Evolutionary conservation across 2,113 vertebrate genomes (phyloP).

Genomic region (Callithrix jacchus): DNA sequence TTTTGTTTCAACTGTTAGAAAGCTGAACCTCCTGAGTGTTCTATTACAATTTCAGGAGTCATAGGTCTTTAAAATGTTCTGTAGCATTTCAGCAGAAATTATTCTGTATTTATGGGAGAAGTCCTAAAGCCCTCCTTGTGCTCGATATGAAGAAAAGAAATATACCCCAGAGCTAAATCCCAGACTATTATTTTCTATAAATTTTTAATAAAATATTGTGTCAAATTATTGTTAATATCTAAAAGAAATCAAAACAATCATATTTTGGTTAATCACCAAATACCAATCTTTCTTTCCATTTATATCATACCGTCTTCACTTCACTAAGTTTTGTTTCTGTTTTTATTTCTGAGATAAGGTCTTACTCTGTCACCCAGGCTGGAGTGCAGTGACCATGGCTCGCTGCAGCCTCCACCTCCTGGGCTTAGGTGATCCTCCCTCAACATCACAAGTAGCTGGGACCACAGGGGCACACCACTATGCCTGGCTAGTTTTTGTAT

Average conservation of each 20-base stretch:
- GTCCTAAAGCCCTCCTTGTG: neutral
- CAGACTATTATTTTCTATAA: neutral
- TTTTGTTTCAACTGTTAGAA: neutral
- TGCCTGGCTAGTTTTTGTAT: too few relatives aligned
- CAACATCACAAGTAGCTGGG: too few relatives aligned
- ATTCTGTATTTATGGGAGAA: neutral
- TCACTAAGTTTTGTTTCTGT: too few relatives aligned
- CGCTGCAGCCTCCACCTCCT: too few relatives aligned
- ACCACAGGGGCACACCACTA: too few relatives aligned
- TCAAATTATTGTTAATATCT: neutral
- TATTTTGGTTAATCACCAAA: constrained; percentile 29
- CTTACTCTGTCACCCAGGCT: too few relatives aligned
- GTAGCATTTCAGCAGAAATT: neutral
- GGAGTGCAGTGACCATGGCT: too few relatives aligned
- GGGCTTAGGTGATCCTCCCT: too few relatives aligned
- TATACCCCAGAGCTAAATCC: neutral
- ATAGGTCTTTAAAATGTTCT: neutral
- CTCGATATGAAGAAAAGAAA: neutral
- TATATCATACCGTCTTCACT: neutral
- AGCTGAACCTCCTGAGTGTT: neutral
- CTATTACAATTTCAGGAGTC: neutral
- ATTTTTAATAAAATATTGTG: constrained; percentile 1
- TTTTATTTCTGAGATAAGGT: too few relatives aligned
- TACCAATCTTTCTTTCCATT: neutral
- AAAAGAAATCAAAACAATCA: neutral